Evolutionary conservation across 2,888 invertebrate species (phyloP), one percentile per base, ranked within the genome.

Genomic region (Nymphalis c-album): DNA sequence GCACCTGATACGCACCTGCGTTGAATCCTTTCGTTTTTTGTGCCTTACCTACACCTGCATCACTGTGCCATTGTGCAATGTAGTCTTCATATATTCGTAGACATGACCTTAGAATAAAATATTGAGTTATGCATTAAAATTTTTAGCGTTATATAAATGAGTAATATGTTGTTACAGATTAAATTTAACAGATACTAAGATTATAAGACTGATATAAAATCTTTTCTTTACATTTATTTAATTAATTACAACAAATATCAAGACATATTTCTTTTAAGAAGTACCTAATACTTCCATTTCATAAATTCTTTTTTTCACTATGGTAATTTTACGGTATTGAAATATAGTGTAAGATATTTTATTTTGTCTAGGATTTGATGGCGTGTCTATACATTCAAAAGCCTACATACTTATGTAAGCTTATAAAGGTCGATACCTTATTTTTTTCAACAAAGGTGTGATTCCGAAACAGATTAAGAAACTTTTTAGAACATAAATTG

Each of bases 21-120:
- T 83, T 80, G 88, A 91, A 92, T 90, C 90, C 91, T 90, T 91
- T 91, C 87, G 81, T 87, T 90, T 91, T 91, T 91, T 89, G 85
- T 83, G 76, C 79, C 80, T 77, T 90, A 91, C 90, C 90, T 90
- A 88, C 90, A 81, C 73, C 77, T 76, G 77, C 75, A 74, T 76
- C 73, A 77, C 79, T 73, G 78, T 78, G 74, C 85, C 80, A 85
- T 91, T 91, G 90, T 88, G 86, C 88, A 90, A 90, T 71, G 74
- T 72, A 80, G 81, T 73, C 22, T 18, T 75, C 7, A 31, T 67
- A 0, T 8, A 77, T 76, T 2, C 31, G 61, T 77, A 80, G 82
- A 84, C 55, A 4, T 46, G 76, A 10, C 40, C 40, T 40, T 40
- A 40, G 13, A 40, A 40, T 13, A 40, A 40, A 10, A 13, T 4